Percentiles rank a stretch among this genome's conserved stretches.
Conservation (phyloP, 2,888 invertebrate species). For the Parnassius orleans region DNA sequence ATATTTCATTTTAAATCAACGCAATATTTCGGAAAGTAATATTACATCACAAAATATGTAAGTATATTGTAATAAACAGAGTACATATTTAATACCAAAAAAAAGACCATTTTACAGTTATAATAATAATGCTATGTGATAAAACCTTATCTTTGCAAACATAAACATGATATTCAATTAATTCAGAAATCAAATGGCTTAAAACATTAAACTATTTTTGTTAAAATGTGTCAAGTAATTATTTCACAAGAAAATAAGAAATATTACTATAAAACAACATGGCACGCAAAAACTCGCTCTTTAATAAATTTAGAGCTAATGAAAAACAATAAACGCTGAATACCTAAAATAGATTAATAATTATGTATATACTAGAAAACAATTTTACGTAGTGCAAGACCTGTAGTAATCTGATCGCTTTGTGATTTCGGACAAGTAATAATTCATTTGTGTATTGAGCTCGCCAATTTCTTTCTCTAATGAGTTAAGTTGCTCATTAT, state of each 20-base stretch:
- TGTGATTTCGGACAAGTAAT: conserved; percentile 83
- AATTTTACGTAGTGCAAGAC: conserved; percentile 75
- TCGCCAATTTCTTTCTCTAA: conserved; percentile 83
- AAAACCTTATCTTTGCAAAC: too few species aligned
- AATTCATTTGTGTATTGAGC: conserved; percentile 83
- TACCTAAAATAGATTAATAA: background rate
- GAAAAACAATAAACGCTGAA: conserved; percentile 5
- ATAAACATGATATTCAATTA: too few species aligned
- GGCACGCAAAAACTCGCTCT: conserved; percentile 23
- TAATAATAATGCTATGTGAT: background rate
- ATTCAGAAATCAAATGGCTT: too few species aligned
- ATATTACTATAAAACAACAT: conserved; percentile 18
- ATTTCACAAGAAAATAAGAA: background rate
- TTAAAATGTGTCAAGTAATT: background rate
- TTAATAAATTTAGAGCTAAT: background rate
- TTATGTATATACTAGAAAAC: background rate
- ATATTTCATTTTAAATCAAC: background rate
- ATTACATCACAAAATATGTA: background rate
- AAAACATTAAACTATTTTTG: too few species aligned
- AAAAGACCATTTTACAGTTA: conserved; percentile 1
- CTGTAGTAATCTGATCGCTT: conserved; percentile 82
- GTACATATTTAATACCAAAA: conserved; percentile 4
- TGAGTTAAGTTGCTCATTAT: conserved; percentile 81
- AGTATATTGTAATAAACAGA: background rate
- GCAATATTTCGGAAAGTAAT: background rate